Conservation (phyloP, 2,113 vertebrate species). For the Vidua macroura region DNA sequence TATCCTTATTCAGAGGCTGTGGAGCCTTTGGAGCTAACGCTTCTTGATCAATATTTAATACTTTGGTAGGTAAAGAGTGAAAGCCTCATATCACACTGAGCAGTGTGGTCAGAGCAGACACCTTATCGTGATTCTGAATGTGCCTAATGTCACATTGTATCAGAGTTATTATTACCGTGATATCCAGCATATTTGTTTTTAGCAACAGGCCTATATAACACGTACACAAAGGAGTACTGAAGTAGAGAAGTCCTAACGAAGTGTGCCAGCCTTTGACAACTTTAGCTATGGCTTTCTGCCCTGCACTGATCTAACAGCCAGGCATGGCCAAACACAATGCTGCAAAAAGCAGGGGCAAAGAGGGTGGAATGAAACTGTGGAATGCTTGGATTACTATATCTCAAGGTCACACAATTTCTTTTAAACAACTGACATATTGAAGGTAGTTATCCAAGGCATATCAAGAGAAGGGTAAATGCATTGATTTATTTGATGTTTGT, state of each 20-base stretch:
- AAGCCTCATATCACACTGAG: background rate
- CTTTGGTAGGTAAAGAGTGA: background rate
- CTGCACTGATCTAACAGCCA: background rate
- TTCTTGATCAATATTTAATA: background rate
- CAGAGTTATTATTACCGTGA: background rate
- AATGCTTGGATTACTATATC: background rate
- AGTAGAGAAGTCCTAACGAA: background rate
- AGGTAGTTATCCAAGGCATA: background rate
- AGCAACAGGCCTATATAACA: background rate
- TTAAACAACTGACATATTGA: background rate
- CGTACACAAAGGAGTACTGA: background rate
- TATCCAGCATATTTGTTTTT: background rate
- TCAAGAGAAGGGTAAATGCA: background rate
- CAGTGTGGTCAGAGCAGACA: background rate
- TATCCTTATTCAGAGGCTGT: background rate
- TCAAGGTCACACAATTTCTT: background rate
- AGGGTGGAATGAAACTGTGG: background rate
- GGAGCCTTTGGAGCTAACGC: background rate
- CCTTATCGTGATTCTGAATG: background rate
- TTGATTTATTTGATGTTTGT: background rate
- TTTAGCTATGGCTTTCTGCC: background rate
- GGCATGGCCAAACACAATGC: background rate
- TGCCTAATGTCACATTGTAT: background rate
- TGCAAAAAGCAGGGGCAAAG: background rate
- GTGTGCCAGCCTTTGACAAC: background rate